Base-by-base conservation (phyloP, 2,113 vertebrate genomes). In the Toxotes jaculatrix region DNA sequence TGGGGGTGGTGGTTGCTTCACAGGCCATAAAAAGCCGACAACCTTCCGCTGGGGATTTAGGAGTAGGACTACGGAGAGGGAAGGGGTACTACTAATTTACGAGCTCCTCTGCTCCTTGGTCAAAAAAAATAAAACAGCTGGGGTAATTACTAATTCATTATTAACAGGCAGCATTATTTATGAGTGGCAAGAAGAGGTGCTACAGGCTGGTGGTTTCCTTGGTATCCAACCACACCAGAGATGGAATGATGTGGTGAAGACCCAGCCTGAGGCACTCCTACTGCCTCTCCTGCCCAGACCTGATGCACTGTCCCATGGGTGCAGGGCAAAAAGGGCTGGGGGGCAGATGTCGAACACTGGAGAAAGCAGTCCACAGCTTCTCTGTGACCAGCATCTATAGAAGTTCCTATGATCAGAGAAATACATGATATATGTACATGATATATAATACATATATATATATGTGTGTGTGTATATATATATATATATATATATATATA, bases 141-240 rank as follows among this genome's bases (percentile, higher is more conserved):
- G 90, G 70, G 82, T 92, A 95, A 95, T 95, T 94, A 95, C 91
- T 93, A 93, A 96, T 95, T 95, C 88, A 95, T 94, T 94, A 95
- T 95, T 94, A 95, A 93, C 90, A 92, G 83, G 88, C 53, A 77
- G 85, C 92, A 95, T 95, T 95, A 96, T 95, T 95, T 95, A 95
- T 95, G 90, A 95, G 91, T 64, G 61, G 49, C 57, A 73, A 90
- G 93, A 90, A 85, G 74, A 81, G 81, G 86, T 80, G 81, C 84
- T 89, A 90, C 86, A 83, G 83, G 89, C 85, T 83, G 60, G 64
- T 78, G 79, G 75, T 87, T 91, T 92, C 87, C 89, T 93, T 91
- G 83, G 89, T 89, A 92, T 92, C 88, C 80, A 84, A 85, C 89
- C 88, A 85, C 87, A 93, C 87, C 83, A 91, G 91, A 88, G 90